Evolutionary conservation across 2,113 vertebrate species (phyloP), one percentile per base, ranked within the genome.

Genomic region (Columba janthina): DNA sequence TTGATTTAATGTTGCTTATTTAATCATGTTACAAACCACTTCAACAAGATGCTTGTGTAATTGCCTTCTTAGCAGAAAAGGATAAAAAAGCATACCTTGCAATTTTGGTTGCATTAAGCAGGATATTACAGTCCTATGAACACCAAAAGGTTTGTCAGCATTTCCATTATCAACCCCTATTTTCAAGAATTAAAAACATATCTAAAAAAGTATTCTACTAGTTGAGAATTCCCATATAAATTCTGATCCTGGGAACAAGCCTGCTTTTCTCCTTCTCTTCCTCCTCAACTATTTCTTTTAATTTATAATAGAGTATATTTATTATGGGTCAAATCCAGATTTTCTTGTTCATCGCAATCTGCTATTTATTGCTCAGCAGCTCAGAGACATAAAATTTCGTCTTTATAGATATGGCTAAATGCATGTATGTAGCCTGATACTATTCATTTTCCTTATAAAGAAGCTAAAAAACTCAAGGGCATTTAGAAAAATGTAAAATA

Each of bases 21-120:
- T 97, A 95, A 97, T 97, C 95, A 94, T 94, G 97, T 96, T 97
- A 97, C 93, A 96, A 97, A 97, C 86, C 96, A 94, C 82, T 94
- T 91, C 87, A 94, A 90, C 92, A 96, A 95, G 73, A 88, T 58
- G 65, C 74, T 83, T 95, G 70, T 69, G 72, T 96, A 97, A 98
- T 97, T 97, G 90, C 90, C 90, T 97, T 92, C 93, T 95, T 96
- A 96, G 89, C 96, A 97, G 88, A 95, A 96, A 94, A 96, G 69
- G 88, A 91, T 96, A 92, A 98, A 98, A 98, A 94, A 97, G 96
- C 97, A 94, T 96, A 97, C 94, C 94, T 98, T 97, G 97, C 97
- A 96, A 94, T 89, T 98, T 88, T 57, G 34, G 32, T 89, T 96
- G 58, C 74, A 66, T 96, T 96, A 94, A 95, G 96, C 64, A 96